These are phyloP conservation scores for Nephrotoma appendiculata DNA, from an alignment of 2,888 invertebrate species.

Conservation along the genomic window DNA sequence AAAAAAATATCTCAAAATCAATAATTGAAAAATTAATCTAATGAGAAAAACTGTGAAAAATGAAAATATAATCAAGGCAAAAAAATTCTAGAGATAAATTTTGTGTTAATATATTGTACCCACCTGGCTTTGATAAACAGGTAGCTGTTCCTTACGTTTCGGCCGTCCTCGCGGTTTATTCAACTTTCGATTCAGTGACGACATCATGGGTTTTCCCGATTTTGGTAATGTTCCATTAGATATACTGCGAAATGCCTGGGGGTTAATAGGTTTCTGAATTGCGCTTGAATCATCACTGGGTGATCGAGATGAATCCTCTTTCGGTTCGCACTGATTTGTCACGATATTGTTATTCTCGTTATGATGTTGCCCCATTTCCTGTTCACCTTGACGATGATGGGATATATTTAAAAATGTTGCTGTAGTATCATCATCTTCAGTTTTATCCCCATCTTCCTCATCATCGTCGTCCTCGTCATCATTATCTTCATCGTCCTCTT, in stretches of 20 bases:
- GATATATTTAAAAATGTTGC: neutral
- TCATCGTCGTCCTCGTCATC: conserved; percentile 3
- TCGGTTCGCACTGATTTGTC: neutral
- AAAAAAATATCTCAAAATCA: neutral
- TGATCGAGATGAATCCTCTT: neutral
- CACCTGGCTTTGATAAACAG: conserved; percentile 44
- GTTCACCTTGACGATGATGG: conserved; percentile 6
- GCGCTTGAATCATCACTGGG: neutral
- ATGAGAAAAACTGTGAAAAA: neutral
- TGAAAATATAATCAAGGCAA: neutral
- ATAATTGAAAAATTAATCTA: neutral
- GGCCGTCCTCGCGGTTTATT: conserved; percentile 31
- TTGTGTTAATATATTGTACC: conserved; percentile 15
- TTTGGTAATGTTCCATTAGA: conserved; percentile 30
- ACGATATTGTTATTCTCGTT: neutral
- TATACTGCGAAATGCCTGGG: conserved; percentile 11
- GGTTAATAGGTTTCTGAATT: neutral
- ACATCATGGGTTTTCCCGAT: conserved; percentile 29
- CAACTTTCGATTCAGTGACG: conserved; percentile 26
- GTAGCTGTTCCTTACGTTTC: conserved; percentile 30
- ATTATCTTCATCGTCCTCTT: conserved; percentile 10
- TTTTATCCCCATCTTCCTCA: neutral
- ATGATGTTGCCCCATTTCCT: conserved; percentile 15
- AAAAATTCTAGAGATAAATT: neutral
- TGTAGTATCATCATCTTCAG: neutral